These are phyloP conservation scores for Pseudoips prasinana DNA, from an alignment of 2,888 invertebrate genomes.

Conservation along the genomic window DNA sequence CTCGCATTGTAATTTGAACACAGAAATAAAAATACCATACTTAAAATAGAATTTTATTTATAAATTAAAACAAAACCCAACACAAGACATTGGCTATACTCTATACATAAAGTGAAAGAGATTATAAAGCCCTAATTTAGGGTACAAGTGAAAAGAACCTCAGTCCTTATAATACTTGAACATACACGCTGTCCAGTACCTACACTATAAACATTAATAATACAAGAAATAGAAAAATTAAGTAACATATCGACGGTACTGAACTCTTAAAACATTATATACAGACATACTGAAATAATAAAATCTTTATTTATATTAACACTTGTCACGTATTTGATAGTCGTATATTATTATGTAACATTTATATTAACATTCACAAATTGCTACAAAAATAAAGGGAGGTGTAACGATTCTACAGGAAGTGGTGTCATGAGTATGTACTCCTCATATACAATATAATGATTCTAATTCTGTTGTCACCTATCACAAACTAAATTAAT, in stretches of 20 bases:
- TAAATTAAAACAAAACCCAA: slow-evolving; percentile 80
- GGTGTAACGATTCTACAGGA: too few relatives aligned
- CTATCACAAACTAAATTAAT: too few relatives aligned
- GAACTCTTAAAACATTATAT: slow-evolving; percentile 36
- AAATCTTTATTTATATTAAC: slow-evolving; percentile 23
- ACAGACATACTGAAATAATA: slow-evolving; percentile 32
- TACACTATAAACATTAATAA: slow-evolving; percentile 30
- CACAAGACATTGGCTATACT: slow-evolving; percentile 74
- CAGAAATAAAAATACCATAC: too few relatives aligned
- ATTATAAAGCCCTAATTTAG: slow-evolving; percentile 81
- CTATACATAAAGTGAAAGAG: slow-evolving; percentile 69
- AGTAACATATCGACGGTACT: slow-evolving; percentile 28
- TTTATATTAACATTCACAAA: slow-evolving; percentile 1
- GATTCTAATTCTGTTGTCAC: too few relatives aligned
- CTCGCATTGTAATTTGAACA: too few relatives aligned
- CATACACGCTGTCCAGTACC: slow-evolving; percentile 46
- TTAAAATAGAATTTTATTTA: slow-evolving; percentile 78
- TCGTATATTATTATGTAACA: slow-evolving; percentile 14
- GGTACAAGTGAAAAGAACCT: slow-evolving; percentile 80
- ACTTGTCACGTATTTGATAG: slow-evolving; percentile 29
- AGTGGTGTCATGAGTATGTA: too few relatives aligned
- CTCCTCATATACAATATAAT: too few relatives aligned
- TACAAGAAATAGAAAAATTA: slow-evolving; percentile 28
- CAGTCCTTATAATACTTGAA: slow-evolving; percentile 78
- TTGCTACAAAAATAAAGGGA: slow-evolving; percentile 1